Evolutionary conservation across 2,888 invertebrate species (phyloP).

Genomic region (Spatulosminthurus flaviceps): DNA sequence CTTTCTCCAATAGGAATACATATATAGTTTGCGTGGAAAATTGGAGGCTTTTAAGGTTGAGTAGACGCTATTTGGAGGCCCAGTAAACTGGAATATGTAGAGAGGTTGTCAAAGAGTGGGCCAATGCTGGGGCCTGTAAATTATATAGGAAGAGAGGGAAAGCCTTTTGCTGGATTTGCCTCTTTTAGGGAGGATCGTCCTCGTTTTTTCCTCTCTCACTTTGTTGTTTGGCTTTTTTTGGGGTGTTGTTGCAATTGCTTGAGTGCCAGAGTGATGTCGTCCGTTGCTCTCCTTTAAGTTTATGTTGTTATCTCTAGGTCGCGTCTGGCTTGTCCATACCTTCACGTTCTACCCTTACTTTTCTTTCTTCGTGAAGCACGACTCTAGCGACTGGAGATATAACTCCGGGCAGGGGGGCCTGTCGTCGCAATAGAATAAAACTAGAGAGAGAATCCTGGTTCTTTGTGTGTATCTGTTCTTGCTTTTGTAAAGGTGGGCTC

Average conservation of each 20-base stretch:
- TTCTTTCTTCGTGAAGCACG: not conserved
- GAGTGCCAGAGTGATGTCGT: slow-evolving; percentile 1
- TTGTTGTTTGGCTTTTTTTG: not conserved
- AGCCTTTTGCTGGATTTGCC: not conserved
- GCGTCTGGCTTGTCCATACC: not conserved
- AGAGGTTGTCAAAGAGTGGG: not conserved
- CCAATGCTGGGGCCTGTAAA: not conserved
- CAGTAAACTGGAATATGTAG: too few species aligned
- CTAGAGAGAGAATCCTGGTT: too few species aligned
- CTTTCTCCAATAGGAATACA: not conserved
- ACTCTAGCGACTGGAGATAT: not conserved
- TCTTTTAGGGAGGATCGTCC: not conserved
- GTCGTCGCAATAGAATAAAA: not conserved
- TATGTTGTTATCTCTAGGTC: not conserved
- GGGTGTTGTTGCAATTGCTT: not conserved
- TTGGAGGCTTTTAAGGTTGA: too few species aligned
- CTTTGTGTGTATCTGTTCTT: too few species aligned
- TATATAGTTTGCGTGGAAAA: not conserved
- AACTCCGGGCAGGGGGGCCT: not conserved
- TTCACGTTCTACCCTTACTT: too few species aligned
- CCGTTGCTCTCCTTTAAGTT: not conserved
- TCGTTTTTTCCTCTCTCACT: not conserved
- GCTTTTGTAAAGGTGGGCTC: too few species aligned
- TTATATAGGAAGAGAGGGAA: not conserved
- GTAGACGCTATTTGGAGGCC: too few species aligned